Evolutionary conservation across 2,113 vertebrate genomes (phyloP).

Genomic region (Mionectes macconnelli): DNA sequence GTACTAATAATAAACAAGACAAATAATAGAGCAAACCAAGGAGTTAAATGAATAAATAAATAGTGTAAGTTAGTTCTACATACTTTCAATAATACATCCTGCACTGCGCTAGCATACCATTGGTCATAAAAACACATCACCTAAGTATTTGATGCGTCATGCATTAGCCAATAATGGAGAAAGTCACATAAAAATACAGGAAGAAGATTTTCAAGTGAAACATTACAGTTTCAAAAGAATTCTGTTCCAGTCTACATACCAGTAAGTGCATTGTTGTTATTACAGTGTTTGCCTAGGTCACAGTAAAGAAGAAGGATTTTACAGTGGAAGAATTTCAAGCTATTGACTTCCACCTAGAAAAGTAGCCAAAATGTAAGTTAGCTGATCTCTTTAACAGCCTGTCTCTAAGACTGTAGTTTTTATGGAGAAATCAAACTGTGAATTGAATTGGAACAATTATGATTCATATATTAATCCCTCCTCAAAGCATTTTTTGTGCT

Average conservation of each 20-base stretch:
- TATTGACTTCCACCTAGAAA: not conserved
- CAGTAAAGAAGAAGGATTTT: not conserved
- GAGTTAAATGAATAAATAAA: not conserved
- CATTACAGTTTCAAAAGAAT: not conserved
- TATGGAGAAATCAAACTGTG: not conserved
- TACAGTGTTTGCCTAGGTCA: not conserved
- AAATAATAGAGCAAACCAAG: not conserved
- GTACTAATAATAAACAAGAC: not conserved
- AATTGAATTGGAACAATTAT: not conserved
- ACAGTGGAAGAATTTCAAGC: not conserved
- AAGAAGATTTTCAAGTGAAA: not conserved
- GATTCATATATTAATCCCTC: not conserved
- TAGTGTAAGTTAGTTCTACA: not conserved
- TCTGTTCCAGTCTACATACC: not conserved
- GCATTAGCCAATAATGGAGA: not conserved
- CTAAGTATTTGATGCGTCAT: not conserved
- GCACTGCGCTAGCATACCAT: not conserved
- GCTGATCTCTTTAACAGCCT: not conserved
- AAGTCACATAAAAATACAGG: not conserved
- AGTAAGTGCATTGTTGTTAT: not conserved
- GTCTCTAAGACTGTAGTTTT: not conserved
- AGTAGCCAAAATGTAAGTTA: not conserved
- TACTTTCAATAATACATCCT: not conserved
- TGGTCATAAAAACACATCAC: not conserved
- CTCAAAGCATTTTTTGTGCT: not conserved